Evolutionary conservation across 2,797 vertebrate species (phyloP).

Genomic region (Cacajao melanocephalus): DNA sequence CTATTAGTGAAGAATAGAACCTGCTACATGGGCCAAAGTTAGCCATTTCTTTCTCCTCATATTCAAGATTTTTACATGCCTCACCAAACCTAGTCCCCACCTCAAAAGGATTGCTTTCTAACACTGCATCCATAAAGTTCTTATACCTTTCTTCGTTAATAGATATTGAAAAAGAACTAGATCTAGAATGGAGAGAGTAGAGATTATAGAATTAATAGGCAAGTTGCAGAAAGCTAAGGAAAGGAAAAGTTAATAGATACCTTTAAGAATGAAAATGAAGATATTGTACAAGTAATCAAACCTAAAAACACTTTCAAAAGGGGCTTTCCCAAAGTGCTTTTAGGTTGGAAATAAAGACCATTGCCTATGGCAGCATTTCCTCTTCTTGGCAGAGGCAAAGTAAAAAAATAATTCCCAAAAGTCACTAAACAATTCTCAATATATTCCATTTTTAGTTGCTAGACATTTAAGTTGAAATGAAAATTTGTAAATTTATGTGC

Average conservation of each 20-base stretch:
- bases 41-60: not conserved
- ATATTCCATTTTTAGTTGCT: not conserved
- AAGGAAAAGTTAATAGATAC: not conserved
- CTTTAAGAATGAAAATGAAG: not conserved
- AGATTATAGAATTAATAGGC: not conserved
- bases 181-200: not conserved
- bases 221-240: not conserved
- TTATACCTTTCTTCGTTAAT: not conserved
- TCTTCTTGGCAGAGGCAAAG: not conserved
- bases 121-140: not conserved
- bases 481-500: conserved; percentile 11
- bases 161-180: not conserved
- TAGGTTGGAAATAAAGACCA: not conserved
- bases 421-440: not conserved
- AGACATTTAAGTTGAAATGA: not conserved
- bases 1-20: not conserved
- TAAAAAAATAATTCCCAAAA: not conserved
- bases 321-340: not conserved
- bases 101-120: not conserved
- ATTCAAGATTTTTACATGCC: not conserved
- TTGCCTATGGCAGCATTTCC: not conserved
- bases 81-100: conserved; percentile 17
- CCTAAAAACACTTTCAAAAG: not conserved
- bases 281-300: not conserved
- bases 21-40: not conserved